phyloP scores from a whole-genome alignment of 2,113 vertebrate species.

The Heloderma charlesbogerti region DNA sequence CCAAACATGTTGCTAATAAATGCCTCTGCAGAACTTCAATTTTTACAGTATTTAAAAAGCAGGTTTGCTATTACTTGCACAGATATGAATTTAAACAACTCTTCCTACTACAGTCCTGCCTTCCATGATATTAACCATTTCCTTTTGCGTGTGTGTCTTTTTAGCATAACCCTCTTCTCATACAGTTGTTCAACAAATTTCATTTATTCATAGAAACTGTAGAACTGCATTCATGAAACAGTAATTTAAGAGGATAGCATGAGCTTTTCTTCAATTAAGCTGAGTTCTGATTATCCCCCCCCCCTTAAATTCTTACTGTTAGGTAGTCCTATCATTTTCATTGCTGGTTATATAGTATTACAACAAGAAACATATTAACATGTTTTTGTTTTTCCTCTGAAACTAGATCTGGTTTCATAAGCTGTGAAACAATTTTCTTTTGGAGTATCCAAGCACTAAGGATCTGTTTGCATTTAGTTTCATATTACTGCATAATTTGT shows the following conservation, averaged over 20 bases:
- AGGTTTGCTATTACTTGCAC: too few species aligned
- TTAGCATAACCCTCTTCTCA: conserved; percentile 8
- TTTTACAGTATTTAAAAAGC: conserved; percentile 18
- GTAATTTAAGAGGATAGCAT: conserved; percentile 38
- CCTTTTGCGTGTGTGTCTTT: neutral
- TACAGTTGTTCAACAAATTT: conserved; percentile 10
- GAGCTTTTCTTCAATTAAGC: conserved; percentile 39
- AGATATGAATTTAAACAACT: neutral
- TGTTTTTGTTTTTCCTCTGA: conserved; percentile 66
- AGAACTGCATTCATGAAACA: conserved; percentile 10
- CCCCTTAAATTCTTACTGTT: conserved; percentile 33
- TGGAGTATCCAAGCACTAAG: conserved; percentile 41
- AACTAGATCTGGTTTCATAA: conserved; percentile 56
- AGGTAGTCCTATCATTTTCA: conserved; percentile 41
- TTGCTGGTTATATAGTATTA: conserved; percentile 55
- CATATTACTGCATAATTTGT: conserved; percentile 40
- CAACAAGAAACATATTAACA: conserved; percentile 22
- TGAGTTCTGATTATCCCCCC: neutral
- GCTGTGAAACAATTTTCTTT: conserved; percentile 65
- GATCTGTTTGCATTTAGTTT: conserved; percentile 52
- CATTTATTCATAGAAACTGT: conserved; percentile 25
- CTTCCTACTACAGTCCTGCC: neutral
- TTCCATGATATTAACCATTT: neutral
- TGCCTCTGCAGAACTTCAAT: neutral
- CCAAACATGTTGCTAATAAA: neutral